These are phyloP conservation scores for Cryptus viduatorius DNA, from an alignment of 2,888 invertebrate species.

Conservation along the genomic window DNA sequence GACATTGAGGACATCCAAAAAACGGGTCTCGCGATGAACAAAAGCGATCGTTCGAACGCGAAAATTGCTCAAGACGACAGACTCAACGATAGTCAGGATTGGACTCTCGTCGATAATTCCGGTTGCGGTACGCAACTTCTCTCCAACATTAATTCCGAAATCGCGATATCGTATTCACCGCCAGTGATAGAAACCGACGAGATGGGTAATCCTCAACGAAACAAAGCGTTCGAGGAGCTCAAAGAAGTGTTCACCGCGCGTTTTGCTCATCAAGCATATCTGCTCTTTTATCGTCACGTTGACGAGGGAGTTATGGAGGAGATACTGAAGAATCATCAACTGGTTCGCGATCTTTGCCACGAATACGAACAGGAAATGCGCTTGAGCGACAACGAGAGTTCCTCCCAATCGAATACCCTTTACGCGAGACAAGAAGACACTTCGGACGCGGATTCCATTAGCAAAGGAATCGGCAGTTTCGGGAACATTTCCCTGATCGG, in stretches of 20 bases:
- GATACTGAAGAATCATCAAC: slow-evolving; percentile 91
- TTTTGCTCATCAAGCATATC: slow-evolving; percentile 93
- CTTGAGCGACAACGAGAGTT: slow-evolving; percentile 60
- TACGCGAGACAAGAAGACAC: slow-evolving; percentile 59
- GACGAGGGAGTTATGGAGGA: slow-evolving; percentile 90
- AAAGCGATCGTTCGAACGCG: slow-evolving; percentile 64
- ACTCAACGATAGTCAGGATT: slow-evolving; percentile 55
- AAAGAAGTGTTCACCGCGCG: slow-evolving; percentile 93
- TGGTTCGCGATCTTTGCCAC: slow-evolving; percentile 92
- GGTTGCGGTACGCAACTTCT: slow-evolving; percentile 62
- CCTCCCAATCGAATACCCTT: slow-evolving; percentile 28
- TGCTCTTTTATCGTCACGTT: slow-evolving; percentile 90
- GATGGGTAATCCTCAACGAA: slow-evolving; percentile 78
- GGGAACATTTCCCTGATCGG: slow-evolving; percentile 94
- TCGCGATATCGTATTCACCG: slow-evolving; percentile 88
- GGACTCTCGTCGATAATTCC: slow-evolving; percentile 64
- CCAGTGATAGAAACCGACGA: slow-evolving; percentile 82
- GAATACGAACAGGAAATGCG: slow-evolving; percentile 88
- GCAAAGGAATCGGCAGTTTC: slow-evolving; percentile 88
- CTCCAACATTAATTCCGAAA: slow-evolving; percentile 82
- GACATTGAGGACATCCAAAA: slow-evolving; percentile 51
- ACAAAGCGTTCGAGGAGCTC: slow-evolving; percentile 91
- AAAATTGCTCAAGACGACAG: slow-evolving; percentile 39
- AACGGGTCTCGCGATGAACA: slow-evolving; percentile 50
- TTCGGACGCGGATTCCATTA: slow-evolving; percentile 69